Percentiles rank a stretch among this genome's conserved stretches.
phyloP scores from a whole-genome alignment of 2,113 vertebrate genomes.

The Plectropomus leopardus region DNA sequence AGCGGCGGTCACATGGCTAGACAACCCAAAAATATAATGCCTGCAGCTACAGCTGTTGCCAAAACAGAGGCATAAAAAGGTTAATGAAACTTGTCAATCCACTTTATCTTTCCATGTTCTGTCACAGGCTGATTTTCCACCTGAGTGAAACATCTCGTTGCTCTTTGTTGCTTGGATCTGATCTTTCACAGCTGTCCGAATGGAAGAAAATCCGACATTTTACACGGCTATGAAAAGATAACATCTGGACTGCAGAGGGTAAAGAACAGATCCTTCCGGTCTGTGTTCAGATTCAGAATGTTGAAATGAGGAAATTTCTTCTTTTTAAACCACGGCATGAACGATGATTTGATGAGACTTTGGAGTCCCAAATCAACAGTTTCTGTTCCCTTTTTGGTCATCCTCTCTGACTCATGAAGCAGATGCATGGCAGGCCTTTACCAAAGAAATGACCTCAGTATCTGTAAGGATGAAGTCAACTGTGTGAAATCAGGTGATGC shows the following conservation, averaged over 20 bases:
- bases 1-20: too few species aligned
- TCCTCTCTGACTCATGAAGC: constrained; percentile 17
- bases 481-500: constrained; percentile 1
- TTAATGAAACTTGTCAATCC: not conserved
- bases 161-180: constrained; percentile 13
- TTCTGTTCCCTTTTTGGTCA: constrained; percentile 27
- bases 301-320: not conserved
- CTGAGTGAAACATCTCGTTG: constrained; percentile 1
- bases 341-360: too few species aligned
- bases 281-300: not conserved
- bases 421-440: not conserved
- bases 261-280: not conserved
- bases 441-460: not conserved
- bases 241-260: not conserved
- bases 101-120: not conserved
- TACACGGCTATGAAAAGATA: not conserved
- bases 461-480: constrained; percentile 27
- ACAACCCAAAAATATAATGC: too few species aligned
- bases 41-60: too few species aligned
- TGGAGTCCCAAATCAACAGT: not conserved
- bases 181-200: not conserved
- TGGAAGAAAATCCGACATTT: constrained; percentile 1
- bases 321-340: not conserved
- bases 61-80: not conserved
- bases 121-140: not conserved